These are phyloP conservation scores for Athalia rosae DNA, from an alignment of 2,888 invertebrate genomes.

Conservation along the genomic window DNA sequence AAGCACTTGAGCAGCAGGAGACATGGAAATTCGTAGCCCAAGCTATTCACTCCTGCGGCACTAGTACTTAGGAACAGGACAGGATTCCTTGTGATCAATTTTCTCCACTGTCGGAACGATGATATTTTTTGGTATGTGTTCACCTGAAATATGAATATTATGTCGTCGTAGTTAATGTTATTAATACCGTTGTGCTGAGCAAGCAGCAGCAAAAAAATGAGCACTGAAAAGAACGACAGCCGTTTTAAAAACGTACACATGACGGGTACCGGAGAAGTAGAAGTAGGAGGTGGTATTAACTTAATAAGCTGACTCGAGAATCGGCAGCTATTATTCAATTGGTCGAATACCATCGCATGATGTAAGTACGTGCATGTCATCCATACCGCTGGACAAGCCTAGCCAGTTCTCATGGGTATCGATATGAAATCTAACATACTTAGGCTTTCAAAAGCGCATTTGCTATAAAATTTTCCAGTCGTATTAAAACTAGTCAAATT, in stretches of 20 bases:
- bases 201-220: background rate
- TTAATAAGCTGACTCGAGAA: slow-evolving; percentile 37
- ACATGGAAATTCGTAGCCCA: slow-evolving; percentile 73
- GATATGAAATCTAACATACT: too few relatives aligned
- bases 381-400: too few relatives aligned
- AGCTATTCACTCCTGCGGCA: slow-evolving; percentile 89
- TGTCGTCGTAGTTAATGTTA: too few relatives aligned
- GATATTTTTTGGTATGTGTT: too few relatives aligned
- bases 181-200: too few relatives aligned
- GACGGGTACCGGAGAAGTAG: background rate
- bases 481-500: too few relatives aligned
- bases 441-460: too few relatives aligned
- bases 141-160: too few relatives aligned
- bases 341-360: slow-evolving; percentile 6
- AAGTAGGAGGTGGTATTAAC: slow-evolving; percentile 9
- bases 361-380: too few relatives aligned
- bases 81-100: slow-evolving; percentile 70
- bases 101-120: too few relatives aligned
- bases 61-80: slow-evolving; percentile 94
- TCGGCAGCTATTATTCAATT: slow-evolving; percentile 33
- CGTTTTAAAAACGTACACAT: slow-evolving; percentile 3
- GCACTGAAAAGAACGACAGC: background rate
- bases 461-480: too few relatives aligned
- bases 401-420: too few relatives aligned
- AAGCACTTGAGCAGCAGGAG: slow-evolving; percentile 96